Evolutionary conservation across 2,113 vertebrate species (phyloP).

Genomic region (Alectura lathami): DNA sequence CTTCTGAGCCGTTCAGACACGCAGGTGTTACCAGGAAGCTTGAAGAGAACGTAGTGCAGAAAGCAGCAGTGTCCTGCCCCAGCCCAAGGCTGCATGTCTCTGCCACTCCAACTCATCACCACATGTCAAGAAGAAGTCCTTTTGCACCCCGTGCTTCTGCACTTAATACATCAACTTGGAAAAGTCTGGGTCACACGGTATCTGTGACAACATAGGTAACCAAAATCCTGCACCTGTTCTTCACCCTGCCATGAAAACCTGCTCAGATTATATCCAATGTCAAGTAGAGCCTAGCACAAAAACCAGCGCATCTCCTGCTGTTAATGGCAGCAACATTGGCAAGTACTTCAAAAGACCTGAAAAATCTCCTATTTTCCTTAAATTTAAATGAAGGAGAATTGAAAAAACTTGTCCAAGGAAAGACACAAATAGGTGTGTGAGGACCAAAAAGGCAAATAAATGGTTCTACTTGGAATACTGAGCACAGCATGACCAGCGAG

Average conservation of each 20-base stretch:
- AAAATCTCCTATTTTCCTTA: background rate
- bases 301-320: background rate
- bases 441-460: background rate
- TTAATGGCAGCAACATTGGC: background rate
- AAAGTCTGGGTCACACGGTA: background rate
- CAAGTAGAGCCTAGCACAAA: background rate
- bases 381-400: background rate
- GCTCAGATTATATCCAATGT: background rate
- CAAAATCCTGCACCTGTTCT: background rate
- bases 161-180: background rate
- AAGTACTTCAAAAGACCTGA: background rate
- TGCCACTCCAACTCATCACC: background rate
- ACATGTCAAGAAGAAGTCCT: background rate
- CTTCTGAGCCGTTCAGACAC: background rate
- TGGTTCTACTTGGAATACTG: background rate
- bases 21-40: background rate
- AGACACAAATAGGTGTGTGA: background rate
- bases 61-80: background rate
- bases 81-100: background rate
- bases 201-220: background rate
- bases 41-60: background rate
- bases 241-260: background rate
- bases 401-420: background rate
- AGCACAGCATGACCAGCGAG: background rate
- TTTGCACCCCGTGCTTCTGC: background rate